Evolutionary conservation across 2,888 invertebrate species (phyloP), one percentile per base, ranked within the genome.

Genomic region (Lasioglossum villosulum): DNA sequence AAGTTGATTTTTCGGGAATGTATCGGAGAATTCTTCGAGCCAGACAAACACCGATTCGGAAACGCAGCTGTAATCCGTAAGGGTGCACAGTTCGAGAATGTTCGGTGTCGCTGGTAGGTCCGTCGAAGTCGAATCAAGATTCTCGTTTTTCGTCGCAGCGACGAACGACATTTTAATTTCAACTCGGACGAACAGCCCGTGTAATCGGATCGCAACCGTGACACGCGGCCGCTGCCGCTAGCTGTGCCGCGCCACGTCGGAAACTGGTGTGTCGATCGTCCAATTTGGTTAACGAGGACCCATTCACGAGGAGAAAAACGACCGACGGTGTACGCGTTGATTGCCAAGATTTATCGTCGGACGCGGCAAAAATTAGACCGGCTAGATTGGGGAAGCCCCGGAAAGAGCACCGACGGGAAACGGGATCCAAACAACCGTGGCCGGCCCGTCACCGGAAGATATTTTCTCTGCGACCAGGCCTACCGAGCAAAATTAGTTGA

Each of bases 251-350:
- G 59, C 52, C 59, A 56, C 78, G 66, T 34, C 30, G 59, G 66
- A 56, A 66, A 39, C 72, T 59, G 63, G 42, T 27, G 66, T 75
- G 72, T 66, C 78, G 85, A 85, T 88, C 86, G 73, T 72, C 76
- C 82, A 81, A 88, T 83, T 88, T 88, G 80, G 76, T 83, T 83
- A 86, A 83, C 86, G 83, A 88, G 81, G 48, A 70, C 71, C 73
- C 86, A 83, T 86, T 80, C 80, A 68, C 27, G 66, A 52, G 42
- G 79, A 56, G 66, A 48, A 76, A 76, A 82, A 80, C 73, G 52
- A 56, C 52, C 70, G 75, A 52, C 72, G 30, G 73, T 39, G 59
- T 56, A 30, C 84, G 66, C 86, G 78, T 70, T 82, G 79, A 80
- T 88, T 85, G 73, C 71, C 74, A 59, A 78, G 75, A 85, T 88